Conservation (phyloP, 2,113 vertebrate genomes). For the Macheiramphus alcinus region DNA sequence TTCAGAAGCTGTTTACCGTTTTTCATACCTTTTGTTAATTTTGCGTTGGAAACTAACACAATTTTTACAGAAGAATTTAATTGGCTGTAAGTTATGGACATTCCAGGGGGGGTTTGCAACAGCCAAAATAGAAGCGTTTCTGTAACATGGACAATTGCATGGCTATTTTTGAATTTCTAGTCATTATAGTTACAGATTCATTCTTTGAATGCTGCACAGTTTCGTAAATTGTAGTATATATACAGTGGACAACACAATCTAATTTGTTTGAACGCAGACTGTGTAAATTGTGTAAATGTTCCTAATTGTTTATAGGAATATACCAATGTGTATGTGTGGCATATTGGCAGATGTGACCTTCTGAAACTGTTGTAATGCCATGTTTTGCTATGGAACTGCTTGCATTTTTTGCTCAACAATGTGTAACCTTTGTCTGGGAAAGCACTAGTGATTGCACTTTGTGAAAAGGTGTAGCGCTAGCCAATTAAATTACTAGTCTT, state of each 20-base stretch:
- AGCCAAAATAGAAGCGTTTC: constrained; percentile 74
- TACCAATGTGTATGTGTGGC: constrained; percentile 75
- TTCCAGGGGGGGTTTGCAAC: constrained; percentile 66
- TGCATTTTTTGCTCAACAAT: constrained; percentile 69
- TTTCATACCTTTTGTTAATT: constrained; percentile 69
- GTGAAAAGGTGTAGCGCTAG: background rate
- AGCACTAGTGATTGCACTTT: constrained; percentile 70
- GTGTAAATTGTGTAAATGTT: constrained; percentile 75
- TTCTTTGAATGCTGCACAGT: constrained; percentile 63
- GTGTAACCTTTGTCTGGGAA: constrained; percentile 73
- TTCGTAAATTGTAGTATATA: constrained; percentile 61
- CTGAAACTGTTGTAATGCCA: constrained; percentile 71
- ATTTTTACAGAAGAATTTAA: constrained; percentile 75
- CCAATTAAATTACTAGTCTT: background rate
- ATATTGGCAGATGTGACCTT: constrained; percentile 70
- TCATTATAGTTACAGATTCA: constrained; percentile 52
- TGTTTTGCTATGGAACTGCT: constrained; percentile 76
- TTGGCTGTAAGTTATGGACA: constrained; percentile 77
- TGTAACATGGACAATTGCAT: constrained; percentile 71
- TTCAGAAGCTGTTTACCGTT: constrained; percentile 71
- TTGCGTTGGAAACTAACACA: constrained; percentile 73
- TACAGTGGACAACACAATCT: constrained; percentile 62
- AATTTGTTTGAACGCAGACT: constrained; percentile 85
- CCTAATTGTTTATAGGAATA: constrained; percentile 74
- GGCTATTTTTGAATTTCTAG: constrained; percentile 63